Evolutionary conservation across 2,797 vertebrate genomes (phyloP), one percentile per base, ranked within the genome.

Genomic region (Squalus acanthias): DNA sequence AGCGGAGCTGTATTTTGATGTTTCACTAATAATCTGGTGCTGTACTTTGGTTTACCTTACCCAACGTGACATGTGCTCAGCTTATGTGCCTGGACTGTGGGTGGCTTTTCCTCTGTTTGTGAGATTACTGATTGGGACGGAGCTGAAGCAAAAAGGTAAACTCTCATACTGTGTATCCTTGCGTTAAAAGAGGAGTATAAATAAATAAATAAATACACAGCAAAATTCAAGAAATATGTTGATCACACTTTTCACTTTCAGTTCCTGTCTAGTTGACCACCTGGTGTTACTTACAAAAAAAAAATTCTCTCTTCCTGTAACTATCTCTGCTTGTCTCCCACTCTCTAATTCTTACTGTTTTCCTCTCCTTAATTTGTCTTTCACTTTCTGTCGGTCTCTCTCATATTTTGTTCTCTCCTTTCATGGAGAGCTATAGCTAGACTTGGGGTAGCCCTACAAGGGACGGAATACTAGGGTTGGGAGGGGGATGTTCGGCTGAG

Each of bases 1-100:
- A 97, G 99, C 98, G 13, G 99, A 99, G 96, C 96, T 98, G 65
- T 99, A 98, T 97, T 99, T 99, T 96, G 99, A 99, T 63, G 98
- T 98, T 65, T 98, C 98, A 17, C 96, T 99, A 96, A 97, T 98
- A 96, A 97, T 99, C 96, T 99, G 99, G 98, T 98, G 99, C 96
- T 96, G 98, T 96, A 98, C 97, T 91, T 98, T 99, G 97, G 96
- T 98, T 96, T 97, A 97, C 96, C 97, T 99, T 85, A 99, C 99
- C 96, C 98, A 98, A 24, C 98, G 97, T 70, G 98, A 98, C 60
- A 97, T 99, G 96, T 99, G 98, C 96, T 99, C 99, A 0, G 99
- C 99, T 7, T 99, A 99, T 60, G 97, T 99, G 96, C 98, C 98
- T 97, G 98, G 98, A 0, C 96, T 99, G 1, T 99, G 99, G 99